Percentiles rank a stretch among this genome's conserved stretches.
These are phyloP conservation scores for Archegozetes longisetosus DNA, from an alignment of 1,140 invertebrate genomes.

Conservation along the genomic window DNA sequence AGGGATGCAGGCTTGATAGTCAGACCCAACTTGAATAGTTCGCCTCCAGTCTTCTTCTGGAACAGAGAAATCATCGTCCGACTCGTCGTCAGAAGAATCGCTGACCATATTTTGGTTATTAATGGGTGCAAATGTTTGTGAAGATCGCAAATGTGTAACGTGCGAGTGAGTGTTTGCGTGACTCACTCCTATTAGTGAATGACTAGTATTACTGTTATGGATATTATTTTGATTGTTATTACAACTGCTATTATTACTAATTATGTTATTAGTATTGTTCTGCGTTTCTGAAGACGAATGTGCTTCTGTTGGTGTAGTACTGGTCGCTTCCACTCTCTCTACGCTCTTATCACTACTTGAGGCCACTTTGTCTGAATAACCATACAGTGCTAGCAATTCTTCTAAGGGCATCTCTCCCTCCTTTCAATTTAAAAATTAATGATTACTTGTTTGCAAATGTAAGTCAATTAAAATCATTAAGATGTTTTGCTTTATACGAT, in stretches of 20 bases:
- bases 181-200: too few species aligned
- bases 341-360: neutral
- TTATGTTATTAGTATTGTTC: too few species aligned
- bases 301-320: neutral
- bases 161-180: neutral
- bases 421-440: slow-evolving; percentile 23
- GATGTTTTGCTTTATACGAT: too few species aligned
- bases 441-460: neutral
- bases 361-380: slow-evolving; percentile 32
- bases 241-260: too few species aligned
- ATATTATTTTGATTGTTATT: too few species aligned
- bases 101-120: neutral
- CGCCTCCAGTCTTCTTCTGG: slow-evolving; percentile 22
- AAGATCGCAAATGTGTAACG: neutral
- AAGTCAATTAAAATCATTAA: too few species aligned
- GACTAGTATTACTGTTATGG: neutral
- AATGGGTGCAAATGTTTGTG: neutral
- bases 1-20: slow-evolving; percentile 84
- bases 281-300: neutral
- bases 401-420: slow-evolving; percentile 79
- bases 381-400: slow-evolving; percentile 72
- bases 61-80: slow-evolving; percentile 15
- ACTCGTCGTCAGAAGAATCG: slow-evolving; percentile 9
- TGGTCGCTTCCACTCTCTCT: neutral
- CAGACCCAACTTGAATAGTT: slow-evolving; percentile 88